phyloP scores from a whole-genome alignment of 2,888 invertebrate species.

The Esperia sulphurella region DNA sequence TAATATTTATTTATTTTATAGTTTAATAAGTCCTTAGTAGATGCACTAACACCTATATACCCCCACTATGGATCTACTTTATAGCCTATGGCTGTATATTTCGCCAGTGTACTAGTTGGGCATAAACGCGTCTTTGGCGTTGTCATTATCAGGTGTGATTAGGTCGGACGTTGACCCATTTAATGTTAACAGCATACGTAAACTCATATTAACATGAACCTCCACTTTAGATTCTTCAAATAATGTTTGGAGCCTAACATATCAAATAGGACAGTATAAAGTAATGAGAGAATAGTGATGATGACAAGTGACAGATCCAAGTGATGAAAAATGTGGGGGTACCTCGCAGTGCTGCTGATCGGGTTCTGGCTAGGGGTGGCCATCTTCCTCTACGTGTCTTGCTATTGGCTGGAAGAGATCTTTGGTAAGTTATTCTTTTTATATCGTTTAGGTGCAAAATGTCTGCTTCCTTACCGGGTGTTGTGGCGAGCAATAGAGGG shows the following conservation, averaged over 20 bases:
- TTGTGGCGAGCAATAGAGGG: too few relatives aligned
- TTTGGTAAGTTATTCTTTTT: conserved; percentile 74
- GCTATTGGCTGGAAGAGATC: conserved; percentile 80
- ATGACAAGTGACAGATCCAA: neutral
- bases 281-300: neutral
- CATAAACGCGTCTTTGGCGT: too few relatives aligned
- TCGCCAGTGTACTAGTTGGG: too few relatives aligned
- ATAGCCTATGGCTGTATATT: too few relatives aligned
- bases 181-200: neutral
- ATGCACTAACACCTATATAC: too few relatives aligned
- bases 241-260: neutral
- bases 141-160: too few relatives aligned
- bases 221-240: neutral
- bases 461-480: too few relatives aligned
- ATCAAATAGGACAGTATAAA: neutral
- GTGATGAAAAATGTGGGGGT: conserved; percentile 63
- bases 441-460: too few relatives aligned
- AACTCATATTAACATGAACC: neutral
- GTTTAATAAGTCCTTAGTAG: too few relatives aligned
- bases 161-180: too few relatives aligned
- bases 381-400: conserved; percentile 72
- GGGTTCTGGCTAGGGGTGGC: conserved; percentile 76
- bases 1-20: too few relatives aligned
- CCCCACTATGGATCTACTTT: too few relatives aligned
- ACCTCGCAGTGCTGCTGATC: conserved; percentile 60